Percentiles rank a stretch among this genome's conserved stretches.
Evolutionary conservation across 2,888 invertebrate species (phyloP).

Genomic region (Strigamia transsilvanica): DNA sequence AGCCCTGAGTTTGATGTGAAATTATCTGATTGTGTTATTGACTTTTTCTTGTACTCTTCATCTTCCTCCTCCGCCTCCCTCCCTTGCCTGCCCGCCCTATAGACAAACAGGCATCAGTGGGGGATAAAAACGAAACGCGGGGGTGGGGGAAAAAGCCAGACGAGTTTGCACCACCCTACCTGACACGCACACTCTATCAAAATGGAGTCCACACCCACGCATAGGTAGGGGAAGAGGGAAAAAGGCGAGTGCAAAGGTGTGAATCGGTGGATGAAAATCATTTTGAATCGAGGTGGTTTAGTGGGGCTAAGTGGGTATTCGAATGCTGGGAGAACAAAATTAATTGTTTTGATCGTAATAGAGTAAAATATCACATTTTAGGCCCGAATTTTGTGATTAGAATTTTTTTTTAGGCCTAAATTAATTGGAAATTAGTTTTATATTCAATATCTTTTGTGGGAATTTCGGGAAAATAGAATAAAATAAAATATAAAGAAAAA

Average conservation of each 20-base stretch:
- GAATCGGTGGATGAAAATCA: not conserved
- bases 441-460: too few species aligned
- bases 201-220: conserved; percentile 46
- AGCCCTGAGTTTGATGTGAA: conserved; percentile 11
- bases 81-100: not conserved
- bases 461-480: not conserved
- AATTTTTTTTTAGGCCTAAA: too few species aligned
- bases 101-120: conserved; percentile 48
- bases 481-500: not conserved
- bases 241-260: not conserved
- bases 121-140: conserved; percentile 49
- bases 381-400: too few species aligned
- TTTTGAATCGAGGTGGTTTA: not conserved
- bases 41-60: conserved; percentile 6
- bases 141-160: conserved; percentile 46
- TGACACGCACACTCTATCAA: conserved; percentile 45
- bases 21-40: conserved; percentile 45
- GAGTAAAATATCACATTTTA: too few species aligned
- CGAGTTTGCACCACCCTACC: conserved; percentile 46
- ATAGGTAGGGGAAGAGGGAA: conserved; percentile 36
- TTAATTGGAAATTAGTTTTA: too few species aligned
- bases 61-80: not conserved
- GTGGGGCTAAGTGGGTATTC: not conserved
- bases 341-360: too few species aligned
- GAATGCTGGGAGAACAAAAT: too few species aligned